Conservation (phyloP, 2,113 vertebrate species). For the Rattus rattus region DNA sequence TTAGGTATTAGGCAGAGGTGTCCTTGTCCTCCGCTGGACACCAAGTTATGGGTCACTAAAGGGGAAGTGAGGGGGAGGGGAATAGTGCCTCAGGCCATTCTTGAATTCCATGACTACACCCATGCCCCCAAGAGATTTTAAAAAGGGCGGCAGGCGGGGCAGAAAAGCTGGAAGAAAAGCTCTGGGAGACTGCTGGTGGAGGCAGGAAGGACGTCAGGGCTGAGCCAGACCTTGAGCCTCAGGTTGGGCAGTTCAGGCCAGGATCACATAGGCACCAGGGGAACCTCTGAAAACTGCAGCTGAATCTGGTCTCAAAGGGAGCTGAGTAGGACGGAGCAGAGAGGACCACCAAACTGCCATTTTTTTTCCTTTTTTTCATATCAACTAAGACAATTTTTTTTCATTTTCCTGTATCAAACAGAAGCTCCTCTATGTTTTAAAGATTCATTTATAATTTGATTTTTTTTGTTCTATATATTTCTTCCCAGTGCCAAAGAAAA, state of each 20-base stretch:
- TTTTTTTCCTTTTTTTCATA: not conserved
- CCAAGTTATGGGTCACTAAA: not conserved
- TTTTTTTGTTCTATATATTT: not conserved
- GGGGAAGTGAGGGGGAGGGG: not conserved
- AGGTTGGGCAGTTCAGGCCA: no score
- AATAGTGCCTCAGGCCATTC: constrained; percentile 91
- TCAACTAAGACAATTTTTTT: not conserved
- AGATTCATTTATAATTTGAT: not conserved
- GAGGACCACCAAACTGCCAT: no score
- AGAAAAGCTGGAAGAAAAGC: not conserved
- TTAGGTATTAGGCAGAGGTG: not conserved
- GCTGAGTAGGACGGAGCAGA: no score
- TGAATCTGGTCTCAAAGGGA: no score
- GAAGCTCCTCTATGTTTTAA: not conserved
- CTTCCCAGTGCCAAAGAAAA: not conserved
- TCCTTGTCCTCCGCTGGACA: not conserved
- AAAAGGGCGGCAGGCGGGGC: constrained; percentile 84
- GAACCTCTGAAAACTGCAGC: no score
- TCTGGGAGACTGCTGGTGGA: no score
- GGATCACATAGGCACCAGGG: no score
- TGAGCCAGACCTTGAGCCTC: no score
- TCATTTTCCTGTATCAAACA: constrained; percentile 29
- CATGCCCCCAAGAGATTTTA: constrained; percentile 96
- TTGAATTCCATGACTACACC: constrained; percentile 96
- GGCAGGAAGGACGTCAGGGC: no score